These are phyloP conservation scores for Hydractinia echinata DNA, from an alignment of 30 jellyfish, hydroid and myxozoan genomes.

Conservation along the genomic window DNA sequence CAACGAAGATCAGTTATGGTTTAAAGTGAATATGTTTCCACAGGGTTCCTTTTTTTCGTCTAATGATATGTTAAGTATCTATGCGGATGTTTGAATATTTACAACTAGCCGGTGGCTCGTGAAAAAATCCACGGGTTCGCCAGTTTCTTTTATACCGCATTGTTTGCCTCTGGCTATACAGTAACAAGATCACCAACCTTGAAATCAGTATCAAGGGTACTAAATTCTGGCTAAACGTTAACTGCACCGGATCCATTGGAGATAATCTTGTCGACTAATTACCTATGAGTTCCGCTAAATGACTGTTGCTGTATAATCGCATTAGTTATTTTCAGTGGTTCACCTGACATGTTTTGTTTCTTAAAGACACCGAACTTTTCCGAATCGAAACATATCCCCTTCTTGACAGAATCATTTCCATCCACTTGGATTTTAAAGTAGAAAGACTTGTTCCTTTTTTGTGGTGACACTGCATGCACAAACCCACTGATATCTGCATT, in stretches of 20 bases:
- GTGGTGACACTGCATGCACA: slow-evolving; percentile 1
- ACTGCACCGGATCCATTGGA: not conserved
- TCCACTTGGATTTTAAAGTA: not conserved
- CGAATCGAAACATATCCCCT: no score
- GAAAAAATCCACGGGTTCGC: no score
- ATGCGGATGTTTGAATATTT: no score
- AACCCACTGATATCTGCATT: not conserved
- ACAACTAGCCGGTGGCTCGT: no score
- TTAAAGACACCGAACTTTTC: no score
- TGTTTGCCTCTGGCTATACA: not conserved
- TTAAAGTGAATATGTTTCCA: no score
- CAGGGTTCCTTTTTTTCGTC: no score
- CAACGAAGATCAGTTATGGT: no score
- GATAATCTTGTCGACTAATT: not conserved
- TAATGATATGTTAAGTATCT: no score
- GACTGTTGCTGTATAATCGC: not conserved
- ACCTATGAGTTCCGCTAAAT: not conserved
- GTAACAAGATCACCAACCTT: not conserved
- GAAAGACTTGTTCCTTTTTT: not conserved
- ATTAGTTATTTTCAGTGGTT: not conserved
- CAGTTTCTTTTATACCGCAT: no score
- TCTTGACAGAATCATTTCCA: not conserved
- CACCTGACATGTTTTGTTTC: not conserved
- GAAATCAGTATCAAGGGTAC: not conserved
- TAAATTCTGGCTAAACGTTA: no score